Base-by-base conservation (phyloP, 2,113 vertebrate species). In the Podarcis raffonei region DNA sequence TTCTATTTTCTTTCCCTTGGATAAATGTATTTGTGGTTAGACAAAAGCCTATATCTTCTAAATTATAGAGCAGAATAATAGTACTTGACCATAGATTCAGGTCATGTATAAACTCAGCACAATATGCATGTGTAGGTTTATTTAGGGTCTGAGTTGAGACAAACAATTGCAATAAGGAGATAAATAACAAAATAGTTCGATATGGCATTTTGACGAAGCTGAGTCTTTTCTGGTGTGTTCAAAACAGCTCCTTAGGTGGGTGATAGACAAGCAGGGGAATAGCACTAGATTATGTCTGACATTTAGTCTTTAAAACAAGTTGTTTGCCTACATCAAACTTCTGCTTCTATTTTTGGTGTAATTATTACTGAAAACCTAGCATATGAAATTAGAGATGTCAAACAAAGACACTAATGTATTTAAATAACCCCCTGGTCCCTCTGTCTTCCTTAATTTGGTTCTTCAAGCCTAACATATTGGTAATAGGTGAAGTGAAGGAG, bases 341-440 rank as follows among this genome's bases (percentile, higher is more conserved):
- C 90, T 88, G 74, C 90, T 90, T 81, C 86, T 90, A 7, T 32
- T 59, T 83, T 5, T 83, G 69, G 32, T 87, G 53, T 79, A 86
- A 87, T 90, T 48, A 76, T 77, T 90, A 37, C 74, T 87, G 90
- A 48, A 94, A 91, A 90, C 85, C 22, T 86, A 37, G 25, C 2
- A 0, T 77, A 82, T 27, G 66, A 57, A 92, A 85, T 35, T 78
- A 92, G 71, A 62, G 20, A 20, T 86, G 25, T 90, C 90, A 87
- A 89, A 90, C 90, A 77, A 25, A 37, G 59, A 57, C 89, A 39
- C 89, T 66, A 59, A 75, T 86, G 42, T 89, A 1, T 92, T 93
- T 91, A 89, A 93, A 25, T 42, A 66, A 87, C 25, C 59, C 35
- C 91, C 72, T 32, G 16, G 78, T 86, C 78, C 32, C n/a, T 81